phyloP scores from a whole-genome alignment of 2,888 invertebrate genomes.

The Andrena marginata region DNA sequence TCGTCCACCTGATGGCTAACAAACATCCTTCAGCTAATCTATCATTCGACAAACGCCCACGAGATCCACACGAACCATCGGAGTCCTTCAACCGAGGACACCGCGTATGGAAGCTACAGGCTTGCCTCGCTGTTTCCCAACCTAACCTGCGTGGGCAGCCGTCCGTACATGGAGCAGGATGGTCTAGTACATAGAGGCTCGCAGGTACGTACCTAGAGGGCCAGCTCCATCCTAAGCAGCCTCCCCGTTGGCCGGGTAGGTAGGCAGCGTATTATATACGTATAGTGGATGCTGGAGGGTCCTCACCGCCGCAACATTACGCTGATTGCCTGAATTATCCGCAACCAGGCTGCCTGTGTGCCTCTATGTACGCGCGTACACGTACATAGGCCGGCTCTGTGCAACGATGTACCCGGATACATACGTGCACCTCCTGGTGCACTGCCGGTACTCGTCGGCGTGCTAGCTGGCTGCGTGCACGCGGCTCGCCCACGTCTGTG shows the following conservation, averaged over 20 bases:
- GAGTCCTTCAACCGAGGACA: slow-evolving; percentile 49
- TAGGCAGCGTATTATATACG: slow-evolving; percentile 72
- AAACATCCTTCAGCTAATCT: background rate
- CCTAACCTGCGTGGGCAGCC: slow-evolving; percentile 53
- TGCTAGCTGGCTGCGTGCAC: slow-evolving; percentile 24
- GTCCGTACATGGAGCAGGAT: slow-evolving; percentile 48
- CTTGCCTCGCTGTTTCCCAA: slow-evolving; percentile 65
- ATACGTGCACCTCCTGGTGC: slow-evolving; percentile 27
- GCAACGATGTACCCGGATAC: slow-evolving; percentile 17
- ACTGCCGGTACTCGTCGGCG: slow-evolving; percentile 48
- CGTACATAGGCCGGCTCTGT: slow-evolving; percentile 25
- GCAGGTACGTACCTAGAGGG: slow-evolving; percentile 72
- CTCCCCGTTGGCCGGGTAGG: slow-evolving; percentile 59
- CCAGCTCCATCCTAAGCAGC: slow-evolving; percentile 58
- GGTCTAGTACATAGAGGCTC: slow-evolving; percentile 53
- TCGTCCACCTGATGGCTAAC: background rate
- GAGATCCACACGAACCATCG: background rate
- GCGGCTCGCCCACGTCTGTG: slow-evolving; percentile 7
- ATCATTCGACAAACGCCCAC: slow-evolving; percentile 16
- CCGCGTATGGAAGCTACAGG: slow-evolving; percentile 61
- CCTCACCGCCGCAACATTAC: slow-evolving; percentile 84
- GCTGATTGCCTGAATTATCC: slow-evolving; percentile 85
- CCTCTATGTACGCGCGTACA: slow-evolving; percentile 50
- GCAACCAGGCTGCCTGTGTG: slow-evolving; percentile 77
- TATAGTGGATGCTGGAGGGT: slow-evolving; percentile 78